Evolutionary conservation across 37 sponge, comb jelly and placozoan species (phyloP), one percentile per base, ranked within the genome.

Genomic region (Oopsacas minuta): DNA sequence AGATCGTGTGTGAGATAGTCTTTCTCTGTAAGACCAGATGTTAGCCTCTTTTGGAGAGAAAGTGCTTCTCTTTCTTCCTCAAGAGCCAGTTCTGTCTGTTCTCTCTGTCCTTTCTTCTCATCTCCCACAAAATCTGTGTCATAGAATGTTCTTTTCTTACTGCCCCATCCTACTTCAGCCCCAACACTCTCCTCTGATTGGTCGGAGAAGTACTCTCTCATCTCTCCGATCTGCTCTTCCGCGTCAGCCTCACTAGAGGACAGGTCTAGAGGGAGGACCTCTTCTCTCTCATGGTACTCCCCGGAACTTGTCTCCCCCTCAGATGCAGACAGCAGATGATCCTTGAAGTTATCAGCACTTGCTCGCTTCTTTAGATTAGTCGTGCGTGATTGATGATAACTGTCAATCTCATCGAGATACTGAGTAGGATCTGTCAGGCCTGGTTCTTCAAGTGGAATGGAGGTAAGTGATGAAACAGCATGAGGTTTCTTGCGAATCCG

Each of bases 61-160:
- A 89, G 35, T 0, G 91, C 96, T 52, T 96, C 94, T 36, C 39
- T 86, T 86, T 96, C 94, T 52, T 96, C 96, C 51, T 90, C 88
- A 20, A 87, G 91, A 22, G 90, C 94, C 39, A 83, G 81, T 52
- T 88, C 83, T 46, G 85, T 90, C 37, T 82, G 81, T 28, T 38
- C 52, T 87, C 88, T 42, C 82, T 53, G 23, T 83, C 88, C 87
- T 23, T 84, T 86, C 82, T 86, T 52, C 81, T 89, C 91, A 38
- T 88, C 91, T 51, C 88, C 94, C 81, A 87, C 85, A 36, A 82
- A 87, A 38, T 90, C 91, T 0, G 88, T 87, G 32, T 83, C 51
- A 84, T 94, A 94, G 87, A 86, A 94, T 0, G 84, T 83, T 36
- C 42, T 87, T 84, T 90, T 91, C 81, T 52, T 83, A 46, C 52